Conservation (phyloP, 2,888 invertebrate species). For the Sialis lutaria region DNA sequence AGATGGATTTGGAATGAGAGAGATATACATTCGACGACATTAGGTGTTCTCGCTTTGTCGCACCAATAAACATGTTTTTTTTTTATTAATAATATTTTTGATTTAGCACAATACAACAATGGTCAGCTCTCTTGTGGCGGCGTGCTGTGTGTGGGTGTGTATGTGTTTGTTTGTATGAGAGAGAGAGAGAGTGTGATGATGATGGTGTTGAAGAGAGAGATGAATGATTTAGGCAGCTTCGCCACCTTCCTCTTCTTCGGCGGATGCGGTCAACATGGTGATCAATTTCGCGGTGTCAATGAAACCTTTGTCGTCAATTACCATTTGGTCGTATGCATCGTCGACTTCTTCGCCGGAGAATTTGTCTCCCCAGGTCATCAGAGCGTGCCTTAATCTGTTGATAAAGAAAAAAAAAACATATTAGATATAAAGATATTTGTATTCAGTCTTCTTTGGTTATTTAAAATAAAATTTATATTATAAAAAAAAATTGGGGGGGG, state of each 20-base stretch:
- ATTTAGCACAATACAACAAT: too few relatives aligned
- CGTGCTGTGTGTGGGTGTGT: neutral
- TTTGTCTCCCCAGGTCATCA: slow-evolving; percentile 89
- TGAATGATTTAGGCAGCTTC: slow-evolving; percentile 23
- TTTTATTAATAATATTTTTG: too few relatives aligned
- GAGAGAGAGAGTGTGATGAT: too few relatives aligned
- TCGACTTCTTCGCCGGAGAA: slow-evolving; percentile 77
- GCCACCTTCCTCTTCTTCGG: slow-evolving; percentile 55
- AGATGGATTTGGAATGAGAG: too few relatives aligned
- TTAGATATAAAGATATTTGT: neutral
- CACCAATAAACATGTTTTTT: too few relatives aligned
- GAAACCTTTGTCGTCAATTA: slow-evolving; percentile 77
- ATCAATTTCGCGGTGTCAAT: slow-evolving; percentile 79
- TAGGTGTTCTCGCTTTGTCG: too few relatives aligned
- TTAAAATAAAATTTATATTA: too few relatives aligned
- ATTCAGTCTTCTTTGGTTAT: neutral
- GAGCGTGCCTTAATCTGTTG: slow-evolving; percentile 63
- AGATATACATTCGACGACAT: too few relatives aligned
- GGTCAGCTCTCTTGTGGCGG: too few relatives aligned
- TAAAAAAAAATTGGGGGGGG: too few relatives aligned
- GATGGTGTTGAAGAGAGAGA: neutral
- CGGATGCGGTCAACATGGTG: slow-evolving; percentile 74
- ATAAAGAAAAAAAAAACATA: slow-evolving; percentile 3
- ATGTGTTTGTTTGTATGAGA: neutral
- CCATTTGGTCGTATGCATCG: slow-evolving; percentile 86